These are phyloP conservation scores for Cervus canadensis DNA, from an alignment of 2,113 vertebrate species.

Conservation along the genomic window DNA sequence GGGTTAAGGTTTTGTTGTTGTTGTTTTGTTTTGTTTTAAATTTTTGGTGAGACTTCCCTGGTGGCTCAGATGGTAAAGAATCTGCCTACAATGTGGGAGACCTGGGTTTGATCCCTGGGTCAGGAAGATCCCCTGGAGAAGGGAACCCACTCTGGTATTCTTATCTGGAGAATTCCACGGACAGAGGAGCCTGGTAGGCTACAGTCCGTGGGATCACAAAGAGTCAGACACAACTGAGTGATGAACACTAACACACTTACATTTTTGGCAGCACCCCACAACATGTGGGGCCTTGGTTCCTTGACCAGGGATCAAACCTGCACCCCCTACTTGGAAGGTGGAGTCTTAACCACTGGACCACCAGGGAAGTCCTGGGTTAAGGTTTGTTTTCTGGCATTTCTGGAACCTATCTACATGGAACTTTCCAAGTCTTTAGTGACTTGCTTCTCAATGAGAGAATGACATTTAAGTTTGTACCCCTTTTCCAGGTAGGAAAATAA, in stretches of 20 bases:
- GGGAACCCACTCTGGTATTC: background rate
- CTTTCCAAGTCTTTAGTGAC: background rate
- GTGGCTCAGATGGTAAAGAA: background rate
- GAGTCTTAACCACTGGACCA: background rate
- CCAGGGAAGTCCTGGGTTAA: background rate
- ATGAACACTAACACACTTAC: background rate
- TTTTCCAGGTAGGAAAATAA: background rate
- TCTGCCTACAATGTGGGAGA: background rate
- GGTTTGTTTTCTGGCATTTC: background rate
- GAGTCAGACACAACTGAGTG: background rate
- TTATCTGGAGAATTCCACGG: background rate
- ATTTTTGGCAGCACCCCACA: background rate
- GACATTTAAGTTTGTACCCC: background rate
- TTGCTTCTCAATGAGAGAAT: background rate
- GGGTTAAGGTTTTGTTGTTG: background rate
- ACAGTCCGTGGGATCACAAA: background rate
- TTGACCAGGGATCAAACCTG: background rate
- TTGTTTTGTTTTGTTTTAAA: background rate
- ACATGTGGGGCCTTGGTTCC: background rate
- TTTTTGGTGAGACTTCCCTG: background rate
- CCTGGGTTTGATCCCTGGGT: background rate
- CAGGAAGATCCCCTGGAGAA: background rate
- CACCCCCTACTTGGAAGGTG: background rate
- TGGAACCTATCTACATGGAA: background rate
- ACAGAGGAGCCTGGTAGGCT: background rate